phyloP scores from a whole-genome alignment of 2,888 invertebrate species.

The Cenopis cana region DNA sequence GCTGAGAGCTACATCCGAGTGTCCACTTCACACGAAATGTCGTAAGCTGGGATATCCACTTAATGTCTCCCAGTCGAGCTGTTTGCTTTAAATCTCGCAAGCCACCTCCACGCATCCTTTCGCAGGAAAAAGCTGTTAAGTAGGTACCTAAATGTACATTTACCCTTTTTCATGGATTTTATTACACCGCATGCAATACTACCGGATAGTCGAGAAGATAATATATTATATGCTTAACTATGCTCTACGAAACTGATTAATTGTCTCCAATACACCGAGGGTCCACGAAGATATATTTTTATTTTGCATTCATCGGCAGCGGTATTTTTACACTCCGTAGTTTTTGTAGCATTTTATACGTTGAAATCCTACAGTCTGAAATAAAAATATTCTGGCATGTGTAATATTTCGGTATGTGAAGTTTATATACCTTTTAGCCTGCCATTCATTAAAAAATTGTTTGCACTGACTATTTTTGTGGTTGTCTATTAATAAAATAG shows the following conservation, averaged over 20 bases:
- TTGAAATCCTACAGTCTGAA: not conserved
- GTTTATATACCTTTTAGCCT: not conserved
- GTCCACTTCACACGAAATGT: constrained; percentile 49
- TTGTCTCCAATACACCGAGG: constrained; percentile 28
- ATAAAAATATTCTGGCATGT: constrained; percentile 12
- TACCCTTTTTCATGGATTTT: constrained; percentile 58
- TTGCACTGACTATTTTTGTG: no score
- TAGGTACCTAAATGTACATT: constrained; percentile 50
- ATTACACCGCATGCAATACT: constrained; percentile 47
- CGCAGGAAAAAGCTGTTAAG: constrained; percentile 48
- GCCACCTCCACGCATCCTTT: constrained; percentile 48
- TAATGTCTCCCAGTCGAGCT: constrained; percentile 44
- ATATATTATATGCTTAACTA: constrained; percentile 37
- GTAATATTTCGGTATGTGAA: not conserved
- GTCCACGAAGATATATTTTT: constrained; percentile 26
- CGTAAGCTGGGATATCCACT: constrained; percentile 48
- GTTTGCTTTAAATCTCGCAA: constrained; percentile 52
- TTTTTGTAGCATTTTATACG: constrained; percentile 18
- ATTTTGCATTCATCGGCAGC: constrained; percentile 22
- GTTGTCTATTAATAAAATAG: no score
- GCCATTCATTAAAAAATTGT: no score
- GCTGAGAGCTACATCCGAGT: constrained; percentile 47
- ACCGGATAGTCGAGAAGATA: constrained; percentile 31
- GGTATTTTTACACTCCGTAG: constrained; percentile 24
- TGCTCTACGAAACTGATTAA: constrained; percentile 45